Evolutionary conservation across 2,888 invertebrate species (phyloP), one percentile per base, ranked within the genome.

Genomic region (Molorchus minor): DNA sequence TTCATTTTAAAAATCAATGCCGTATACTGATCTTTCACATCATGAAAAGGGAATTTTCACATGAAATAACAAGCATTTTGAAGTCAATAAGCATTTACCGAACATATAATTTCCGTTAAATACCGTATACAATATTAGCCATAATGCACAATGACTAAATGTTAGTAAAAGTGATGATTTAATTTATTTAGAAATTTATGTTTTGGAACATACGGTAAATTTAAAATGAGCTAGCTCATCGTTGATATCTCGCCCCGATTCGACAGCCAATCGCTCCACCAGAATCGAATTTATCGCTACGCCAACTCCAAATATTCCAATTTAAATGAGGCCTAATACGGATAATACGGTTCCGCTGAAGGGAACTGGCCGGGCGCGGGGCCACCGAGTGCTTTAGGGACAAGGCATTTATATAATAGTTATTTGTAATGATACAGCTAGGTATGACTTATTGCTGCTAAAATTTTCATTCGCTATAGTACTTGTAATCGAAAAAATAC

Each of bases 271-370:
- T 49, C 49, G 49, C 38, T 49, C 36, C 16, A 35, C 49, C 17
- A 16, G 38, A 61, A 61, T 56, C 61, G 55, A 64, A 69, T 69
- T 69, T 63, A 60, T 65, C 69, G 65, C 65, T 58, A 63, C 65
- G 69, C 63, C 67, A 69, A 64, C 61, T 69, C 69, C 67, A 67
- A 63, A 67, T 65, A 67, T 64, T 63, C 61, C 57, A 56, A 65
- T 69, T 69, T 61, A 63, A 65, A 36, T 38, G 40, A 36, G 43
- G 36, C 47, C 61, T 58, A 61, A 61, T 64, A 59, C 59, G 57
- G 60, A 60, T 53, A 61, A 57, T 56, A 30, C 58, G 52, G 56
- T 51, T 49, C 52, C 17, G 29, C 41, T 49, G 56, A 56, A 25
- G 33, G 12, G 21, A 52, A 51, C 36, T 52, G 57, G 25, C 51